phyloP scores from a whole-genome alignment of 2,797 vertebrate genomes.

The Artibeus lituratus region DNA sequence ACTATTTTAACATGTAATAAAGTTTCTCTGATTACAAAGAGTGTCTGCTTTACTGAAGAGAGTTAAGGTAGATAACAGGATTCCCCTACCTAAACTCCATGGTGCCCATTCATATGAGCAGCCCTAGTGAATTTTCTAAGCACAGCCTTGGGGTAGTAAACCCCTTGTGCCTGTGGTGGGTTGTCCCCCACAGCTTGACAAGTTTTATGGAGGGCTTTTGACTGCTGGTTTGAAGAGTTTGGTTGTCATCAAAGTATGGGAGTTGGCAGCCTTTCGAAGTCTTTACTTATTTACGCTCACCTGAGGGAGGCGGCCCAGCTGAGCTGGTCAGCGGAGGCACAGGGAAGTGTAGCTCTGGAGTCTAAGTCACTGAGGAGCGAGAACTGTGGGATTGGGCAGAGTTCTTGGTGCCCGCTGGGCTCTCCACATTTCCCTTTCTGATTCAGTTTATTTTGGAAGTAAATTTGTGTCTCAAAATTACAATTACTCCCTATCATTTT shows the following conservation, averaged over 20 bases:
- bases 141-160: neutral
- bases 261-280: neutral
- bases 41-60: neutral
- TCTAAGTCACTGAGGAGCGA: neutral
- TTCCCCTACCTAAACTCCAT: neutral
- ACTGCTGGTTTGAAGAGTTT: constrained; percentile 13
- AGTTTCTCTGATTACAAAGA: neutral
- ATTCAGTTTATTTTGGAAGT: neutral
- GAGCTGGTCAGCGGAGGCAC: neutral
- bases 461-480: constrained; percentile 8
- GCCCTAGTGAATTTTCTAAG: neutral
- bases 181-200: neutral
- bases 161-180: neutral
- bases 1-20: neutral
- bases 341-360: neutral
- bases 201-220: neutral
- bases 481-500: neutral
- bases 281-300: neutral
- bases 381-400: neutral
- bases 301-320: neutral
- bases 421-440: neutral
- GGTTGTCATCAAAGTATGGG: neutral
- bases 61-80: neutral
- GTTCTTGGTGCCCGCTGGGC: neutral
- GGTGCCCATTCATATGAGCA: neutral